phyloP scores from a whole-genome alignment of 1,140 invertebrate genomes.

The Ips nitidus region DNA sequence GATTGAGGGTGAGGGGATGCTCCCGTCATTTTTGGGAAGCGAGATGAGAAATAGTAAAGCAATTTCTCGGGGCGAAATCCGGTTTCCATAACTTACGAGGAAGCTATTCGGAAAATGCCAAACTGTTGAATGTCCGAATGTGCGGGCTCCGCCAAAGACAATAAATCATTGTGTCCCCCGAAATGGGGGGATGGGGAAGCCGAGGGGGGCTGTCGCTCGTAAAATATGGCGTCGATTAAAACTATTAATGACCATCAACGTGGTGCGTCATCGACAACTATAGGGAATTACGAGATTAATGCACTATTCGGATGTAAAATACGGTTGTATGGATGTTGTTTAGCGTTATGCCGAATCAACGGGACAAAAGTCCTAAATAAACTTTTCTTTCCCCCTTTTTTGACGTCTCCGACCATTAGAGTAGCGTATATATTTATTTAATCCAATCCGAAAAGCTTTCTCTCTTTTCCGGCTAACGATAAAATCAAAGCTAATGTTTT shows the following conservation, averaged over 20 bases:
- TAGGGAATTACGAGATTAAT: constrained; percentile 34
- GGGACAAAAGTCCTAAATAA: no score
- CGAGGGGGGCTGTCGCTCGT: constrained; percentile 26
- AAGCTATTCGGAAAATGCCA: not conserved
- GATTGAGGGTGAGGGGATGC: no score
- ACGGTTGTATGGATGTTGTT: not conserved
- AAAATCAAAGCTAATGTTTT: constrained; percentile 31
- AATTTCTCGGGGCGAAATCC: not conserved
- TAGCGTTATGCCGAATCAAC: no score
- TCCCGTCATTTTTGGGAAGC: no score
- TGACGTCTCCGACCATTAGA: no score
- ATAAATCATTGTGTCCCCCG: constrained; percentile 33
- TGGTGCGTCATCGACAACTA: constrained; percentile 32
- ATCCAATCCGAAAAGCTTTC: constrained; percentile 7
- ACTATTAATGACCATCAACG: constrained; percentile 38
- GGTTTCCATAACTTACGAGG: not conserved
- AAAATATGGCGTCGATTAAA: constrained; percentile 39
- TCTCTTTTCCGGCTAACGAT: constrained; percentile 2
- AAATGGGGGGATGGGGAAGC: constrained; percentile 19
- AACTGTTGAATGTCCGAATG: constrained; percentile 29
- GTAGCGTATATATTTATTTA: constrained; percentile 8
- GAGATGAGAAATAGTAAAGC: no score
- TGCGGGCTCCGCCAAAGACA: constrained; percentile 16
- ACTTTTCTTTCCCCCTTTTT: no score
- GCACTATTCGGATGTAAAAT: constrained; percentile 10